Evolutionary conservation across 2,888 invertebrate species (phyloP).

Genomic region (Drosophila falleni): DNA sequence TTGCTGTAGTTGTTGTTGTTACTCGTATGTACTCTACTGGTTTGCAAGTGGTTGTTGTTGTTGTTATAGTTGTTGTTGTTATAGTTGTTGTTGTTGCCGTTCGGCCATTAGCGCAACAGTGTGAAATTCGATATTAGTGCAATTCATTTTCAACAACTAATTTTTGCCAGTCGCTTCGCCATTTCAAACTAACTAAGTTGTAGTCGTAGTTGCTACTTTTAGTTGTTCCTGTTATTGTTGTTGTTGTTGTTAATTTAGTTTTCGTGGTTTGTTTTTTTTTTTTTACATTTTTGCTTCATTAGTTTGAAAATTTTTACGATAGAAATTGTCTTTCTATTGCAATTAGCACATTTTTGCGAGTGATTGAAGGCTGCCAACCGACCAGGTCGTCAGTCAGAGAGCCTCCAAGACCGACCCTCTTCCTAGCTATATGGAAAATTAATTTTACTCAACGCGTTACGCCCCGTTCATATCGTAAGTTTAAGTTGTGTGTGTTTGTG

Average conservation of each 20-base stretch:
- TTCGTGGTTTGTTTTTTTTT: slow-evolving; percentile 6
- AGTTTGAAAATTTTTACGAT: slow-evolving; percentile 72
- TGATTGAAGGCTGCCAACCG: slow-evolving; percentile 74
- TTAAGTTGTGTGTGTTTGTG: background rate
- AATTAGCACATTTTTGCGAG: slow-evolving; percentile 74
- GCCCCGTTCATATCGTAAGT: slow-evolving; percentile 39
- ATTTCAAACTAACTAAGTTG: slow-evolving; percentile 44
- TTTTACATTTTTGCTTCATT: slow-evolving; percentile 66
- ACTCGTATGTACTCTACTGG: slow-evolving; percentile 38
- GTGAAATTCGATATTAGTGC: slow-evolving; percentile 83
- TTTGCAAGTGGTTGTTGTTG: slow-evolving; percentile 39
- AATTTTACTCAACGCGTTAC: slow-evolving; percentile 66
- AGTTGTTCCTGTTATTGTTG: slow-evolving; percentile 2
- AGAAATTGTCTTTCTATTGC: slow-evolving; percentile 77
- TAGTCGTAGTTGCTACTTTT: slow-evolving; percentile 17
- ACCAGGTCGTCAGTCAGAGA: slow-evolving; percentile 43
- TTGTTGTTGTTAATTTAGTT: slow-evolving; percentile 14
- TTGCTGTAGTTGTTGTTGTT: slow-evolving; percentile 47
- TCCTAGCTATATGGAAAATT: slow-evolving; percentile 65
- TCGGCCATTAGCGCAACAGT: slow-evolving; percentile 80
- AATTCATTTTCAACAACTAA: slow-evolving; percentile 81
- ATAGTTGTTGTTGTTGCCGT: slow-evolving; percentile 40
- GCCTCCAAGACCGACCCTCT: slow-evolving; percentile 28
- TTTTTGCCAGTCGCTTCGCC: slow-evolving; percentile 59
- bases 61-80: slow-evolving; percentile 23